These are phyloP conservation scores for Drosophila lacertosa DNA, from an alignment of 1,140 invertebrate genomes.

Conservation along the genomic window DNA sequence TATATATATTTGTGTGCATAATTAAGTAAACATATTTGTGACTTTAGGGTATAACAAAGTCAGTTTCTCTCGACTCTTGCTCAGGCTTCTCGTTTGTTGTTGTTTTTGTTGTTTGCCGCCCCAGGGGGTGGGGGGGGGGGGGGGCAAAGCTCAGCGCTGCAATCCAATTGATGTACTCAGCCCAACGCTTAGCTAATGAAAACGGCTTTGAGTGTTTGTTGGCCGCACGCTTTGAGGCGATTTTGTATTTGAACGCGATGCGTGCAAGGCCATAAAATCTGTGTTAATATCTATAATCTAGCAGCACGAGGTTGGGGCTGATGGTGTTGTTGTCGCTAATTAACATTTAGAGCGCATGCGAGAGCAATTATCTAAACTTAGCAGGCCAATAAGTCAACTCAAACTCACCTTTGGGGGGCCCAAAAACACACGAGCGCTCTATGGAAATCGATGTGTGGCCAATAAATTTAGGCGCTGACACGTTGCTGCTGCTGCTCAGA, in stretches of 20 bases:
- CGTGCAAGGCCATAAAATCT: constrained; percentile 71
- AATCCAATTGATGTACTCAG: constrained; percentile 29
- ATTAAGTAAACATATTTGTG: too few relatives aligned
- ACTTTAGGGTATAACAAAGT: neutral
- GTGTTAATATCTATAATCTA: constrained; percentile 68
- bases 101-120: constrained; percentile 10
- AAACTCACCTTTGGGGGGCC: constrained; percentile 61
- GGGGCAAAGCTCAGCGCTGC: constrained; percentile 30
- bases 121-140: too few relatives aligned
- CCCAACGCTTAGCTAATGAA: constrained; percentile 38
- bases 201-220: constrained; percentile 20
- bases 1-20: too few relatives aligned
- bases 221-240: constrained; percentile 5
- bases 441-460: constrained; percentile 47
- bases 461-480: constrained; percentile 59
- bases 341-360: constrained; percentile 57
- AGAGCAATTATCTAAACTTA: constrained; percentile 68
- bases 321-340: constrained; percentile 48
- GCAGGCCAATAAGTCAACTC: constrained; percentile 60
- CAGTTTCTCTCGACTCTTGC: neutral
- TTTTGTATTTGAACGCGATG: neutral
- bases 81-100: neutral
- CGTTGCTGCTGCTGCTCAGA: constrained; percentile 17
- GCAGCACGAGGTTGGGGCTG: constrained; percentile 18
- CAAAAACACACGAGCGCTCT: constrained; percentile 19